These are phyloP conservation scores for Hecatera dysodea DNA, from an alignment of 2,888 invertebrate species.

Conservation along the genomic window DNA sequence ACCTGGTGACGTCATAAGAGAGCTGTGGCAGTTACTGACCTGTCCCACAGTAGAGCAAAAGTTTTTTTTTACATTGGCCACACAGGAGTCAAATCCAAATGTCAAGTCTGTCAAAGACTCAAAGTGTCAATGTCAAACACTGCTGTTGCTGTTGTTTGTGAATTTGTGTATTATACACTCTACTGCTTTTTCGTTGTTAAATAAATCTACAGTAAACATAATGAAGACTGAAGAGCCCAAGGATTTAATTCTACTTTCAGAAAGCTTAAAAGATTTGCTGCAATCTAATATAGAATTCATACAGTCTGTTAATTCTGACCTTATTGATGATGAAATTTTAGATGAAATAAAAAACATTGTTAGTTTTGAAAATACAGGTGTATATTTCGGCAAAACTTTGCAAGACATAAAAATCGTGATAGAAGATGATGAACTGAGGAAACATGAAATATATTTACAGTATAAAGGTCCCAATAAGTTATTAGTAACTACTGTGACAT, in stretches of 20 bases:
- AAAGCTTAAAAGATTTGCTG: constrained; percentile 43
- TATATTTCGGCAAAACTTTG: constrained; percentile 83
- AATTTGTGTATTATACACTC: too few relatives aligned
- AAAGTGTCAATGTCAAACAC: neutral
- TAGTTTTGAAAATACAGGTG: constrained; percentile 50
- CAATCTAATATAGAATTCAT: constrained; percentile 16
- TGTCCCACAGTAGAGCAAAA: too few relatives aligned
- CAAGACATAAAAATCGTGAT: constrained; percentile 79
- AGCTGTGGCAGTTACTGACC: too few relatives aligned
- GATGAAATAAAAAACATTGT: constrained; percentile 74
- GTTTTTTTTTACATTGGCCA: too few relatives aligned
- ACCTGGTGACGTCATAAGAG: too few relatives aligned
- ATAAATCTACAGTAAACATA: neutral
- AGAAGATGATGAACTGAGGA: constrained; percentile 71
- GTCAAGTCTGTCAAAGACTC: neutral
- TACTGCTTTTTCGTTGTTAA: neutral
- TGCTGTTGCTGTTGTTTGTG: too few relatives aligned
- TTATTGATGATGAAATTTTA: constrained; percentile 77
- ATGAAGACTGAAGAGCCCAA: constrained; percentile 15
- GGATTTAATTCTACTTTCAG: constrained; percentile 34
- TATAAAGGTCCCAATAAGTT: constrained; percentile 76
- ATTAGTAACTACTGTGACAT: constrained; percentile 68
- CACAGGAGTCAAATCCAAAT: too few relatives aligned
- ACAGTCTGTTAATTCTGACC: constrained; percentile 62
- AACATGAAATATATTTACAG: constrained; percentile 78